Evolutionary conservation across 2,113 vertebrate species (phyloP).

Genomic region (Notarius lentiginosus): DNA sequence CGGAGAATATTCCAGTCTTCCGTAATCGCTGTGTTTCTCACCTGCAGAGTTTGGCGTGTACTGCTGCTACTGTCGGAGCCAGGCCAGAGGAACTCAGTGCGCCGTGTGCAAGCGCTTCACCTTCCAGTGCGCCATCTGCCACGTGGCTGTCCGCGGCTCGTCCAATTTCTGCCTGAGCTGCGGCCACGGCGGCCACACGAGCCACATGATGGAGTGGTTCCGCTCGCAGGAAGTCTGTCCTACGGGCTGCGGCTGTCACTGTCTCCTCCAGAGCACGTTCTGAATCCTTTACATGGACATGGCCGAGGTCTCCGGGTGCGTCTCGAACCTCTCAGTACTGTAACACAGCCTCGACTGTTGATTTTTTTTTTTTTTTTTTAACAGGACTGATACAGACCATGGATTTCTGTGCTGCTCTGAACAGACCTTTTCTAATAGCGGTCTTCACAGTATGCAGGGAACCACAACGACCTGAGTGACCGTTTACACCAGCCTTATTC

Average conservation of each 20-base stretch:
- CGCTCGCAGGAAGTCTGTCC: slow-evolving; percentile 92
- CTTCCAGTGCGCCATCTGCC: slow-evolving; percentile 96
- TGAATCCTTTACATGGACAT: slow-evolving; percentile 65
- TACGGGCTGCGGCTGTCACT: slow-evolving; percentile 93
- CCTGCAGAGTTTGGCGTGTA: slow-evolving; percentile 90
- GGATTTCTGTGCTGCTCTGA: slow-evolving; percentile 2
- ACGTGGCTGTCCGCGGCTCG: slow-evolving; percentile 91
- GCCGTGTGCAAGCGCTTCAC: slow-evolving; percentile 92
- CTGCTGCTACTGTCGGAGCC: slow-evolving; percentile 94
- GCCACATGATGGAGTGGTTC: slow-evolving; percentile 99
- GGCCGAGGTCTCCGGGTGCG: background rate
- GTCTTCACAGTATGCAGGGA: slow-evolving; percentile 2
- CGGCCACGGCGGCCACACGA: slow-evolving; percentile 91
- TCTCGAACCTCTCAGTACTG: slow-evolving; percentile 33
- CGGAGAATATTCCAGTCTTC: background rate
- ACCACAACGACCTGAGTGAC: background rate
- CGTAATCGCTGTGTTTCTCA: background rate
- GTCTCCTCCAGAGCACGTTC: slow-evolving; percentile 92
- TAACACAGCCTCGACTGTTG: background rate
- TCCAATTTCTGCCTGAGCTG: slow-evolving; percentile 99
- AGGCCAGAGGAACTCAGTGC: slow-evolving; percentile 90
- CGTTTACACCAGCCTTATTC: slow-evolving; percentile 18
- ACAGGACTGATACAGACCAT: background rate
- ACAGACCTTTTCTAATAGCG: background rate
- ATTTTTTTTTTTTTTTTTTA: background rate